Base-by-base conservation (phyloP, 2,113 vertebrate genomes). In the Edolisoma coerulescens region DNA sequence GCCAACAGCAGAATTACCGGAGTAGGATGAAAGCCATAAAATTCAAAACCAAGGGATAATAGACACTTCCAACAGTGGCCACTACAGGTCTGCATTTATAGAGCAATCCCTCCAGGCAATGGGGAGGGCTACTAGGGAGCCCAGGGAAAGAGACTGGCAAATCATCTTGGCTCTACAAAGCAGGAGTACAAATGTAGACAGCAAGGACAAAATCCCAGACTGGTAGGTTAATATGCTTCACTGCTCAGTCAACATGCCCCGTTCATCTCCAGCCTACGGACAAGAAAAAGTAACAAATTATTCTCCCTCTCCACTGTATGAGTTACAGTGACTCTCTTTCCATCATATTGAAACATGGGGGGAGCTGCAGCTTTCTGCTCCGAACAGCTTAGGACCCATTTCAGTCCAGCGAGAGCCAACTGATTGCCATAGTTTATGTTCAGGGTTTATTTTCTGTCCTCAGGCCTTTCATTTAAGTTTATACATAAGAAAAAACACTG, bases 321-420 rank as follows among this genome's bases (percentile, higher is more conserved):
- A 52, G 27, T 54, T 60, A 54, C 35, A 37, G 18, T 16, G 16
- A 52, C 49, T 59, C 70, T 89, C 57, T 49, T 79, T 37, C 37
- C 22, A 57, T 50, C 11, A 10, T 21, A 53, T 27, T 65, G 56
- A 75, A 86, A 54, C 11, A 33, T 39, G 9, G 16, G 10, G n/a
- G 20, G 79, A 84, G 21, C 16, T 3, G 1, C 23, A 77, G 22
- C 21, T 68, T 54, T 16, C 17, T 76, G 35, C 41, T 69, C 30
- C 0, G 0, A 59, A 69, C 24, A 84, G 22, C 11, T 45, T 52
- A 75, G 12, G 19, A 89, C 10, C 2, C 3, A 1, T 70, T 85
- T 61, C 54, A 89, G 78, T 35, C 13, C 56, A 42, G 4, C 30
- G 27, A 75, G 32, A 91, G 74, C 13, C 3, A 30, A 84, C 16